These are phyloP conservation scores for Hyposoter dolosus DNA, from an alignment of 2,888 invertebrate species.

Conservation along the genomic window DNA sequence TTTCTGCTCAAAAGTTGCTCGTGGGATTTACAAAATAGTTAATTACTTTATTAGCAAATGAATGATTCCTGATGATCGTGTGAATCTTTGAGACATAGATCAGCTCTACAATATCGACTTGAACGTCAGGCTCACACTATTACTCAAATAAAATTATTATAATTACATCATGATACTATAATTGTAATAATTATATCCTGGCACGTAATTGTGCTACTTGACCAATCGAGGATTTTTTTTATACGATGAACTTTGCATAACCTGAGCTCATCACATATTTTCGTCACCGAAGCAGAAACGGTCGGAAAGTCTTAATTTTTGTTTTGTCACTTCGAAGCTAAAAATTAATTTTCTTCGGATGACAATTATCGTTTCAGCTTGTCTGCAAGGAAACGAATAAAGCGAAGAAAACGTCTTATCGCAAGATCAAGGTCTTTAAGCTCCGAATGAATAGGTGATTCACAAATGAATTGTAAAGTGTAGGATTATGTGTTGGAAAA, in stretches of 20 bases:
- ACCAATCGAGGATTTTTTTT: background rate
- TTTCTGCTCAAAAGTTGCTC: background rate
- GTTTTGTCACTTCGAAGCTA: background rate
- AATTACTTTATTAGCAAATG: background rate
- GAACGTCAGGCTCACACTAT: background rate
- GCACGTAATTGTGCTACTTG: background rate
- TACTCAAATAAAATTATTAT: background rate
- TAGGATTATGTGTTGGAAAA: background rate
- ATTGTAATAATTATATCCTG: background rate
- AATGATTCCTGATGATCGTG: background rate
- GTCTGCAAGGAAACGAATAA: background rate
- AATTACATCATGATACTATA: background rate
- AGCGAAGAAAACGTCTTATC: background rate
- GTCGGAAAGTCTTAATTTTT: background rate
- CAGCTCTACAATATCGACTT: background rate
- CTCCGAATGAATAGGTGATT: background rate
- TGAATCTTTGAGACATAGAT: background rate
- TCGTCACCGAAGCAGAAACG: background rate
- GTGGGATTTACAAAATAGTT: background rate
- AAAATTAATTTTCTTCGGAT: background rate
- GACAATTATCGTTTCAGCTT: background rate
- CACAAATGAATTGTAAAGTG: background rate
- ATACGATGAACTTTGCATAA: background rate
- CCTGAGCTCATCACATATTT: background rate
- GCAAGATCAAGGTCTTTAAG: background rate